Evolutionary conservation across 30 jellyfish, hydroid and myxozoan species (phyloP), one percentile per base, ranked within the genome.

Genomic region (Pseudorhiza aurosa): DNA sequence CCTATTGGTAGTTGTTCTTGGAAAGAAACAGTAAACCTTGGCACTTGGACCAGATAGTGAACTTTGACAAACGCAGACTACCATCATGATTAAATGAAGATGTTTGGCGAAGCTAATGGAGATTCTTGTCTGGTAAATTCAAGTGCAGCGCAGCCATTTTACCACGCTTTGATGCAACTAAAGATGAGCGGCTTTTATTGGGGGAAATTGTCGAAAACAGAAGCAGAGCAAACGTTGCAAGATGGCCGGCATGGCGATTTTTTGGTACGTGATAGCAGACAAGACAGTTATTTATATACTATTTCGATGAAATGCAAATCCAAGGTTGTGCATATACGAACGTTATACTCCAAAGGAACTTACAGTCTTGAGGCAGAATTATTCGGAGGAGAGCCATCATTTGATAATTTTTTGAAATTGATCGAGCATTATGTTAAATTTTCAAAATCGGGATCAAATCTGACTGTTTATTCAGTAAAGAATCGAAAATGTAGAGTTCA

Each of bases 141-240:
- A 37, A 22, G 56, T 0, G 33, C 17, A 6, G 77, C 10, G 4
- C 17, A 31, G 7, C 25, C 75, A 30, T 24, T 64, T 11, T 33
- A 7, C 18, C 21, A 39, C 21, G 35, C 3, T 30, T 19, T 64
- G 4, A 19, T 50, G 37, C 65, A 70, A 39, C 58, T 70, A 37
- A 58, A 70, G 30, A 21, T 37, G 39, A 77, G 89, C 63, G 89
- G 89, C 46, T 58, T 77, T 73, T 77, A 77, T 30, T 77, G 89
- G 89, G 27, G 47, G 26, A 77, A 62, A 32, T 7, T 29, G 14
- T 18, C 89, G 2, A 68, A 55, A 45, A 62, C 44, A 25, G 82
- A 77, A 1, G 89, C 89, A 21, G 89, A 59, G 50, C 14, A 18
- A 21, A 58, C 33, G 47, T 45, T 77, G 17, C 29, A 47, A 29